Evolutionary conservation across 2,888 invertebrate species (phyloP).

Genomic region (Lymantria monacha): DNA sequence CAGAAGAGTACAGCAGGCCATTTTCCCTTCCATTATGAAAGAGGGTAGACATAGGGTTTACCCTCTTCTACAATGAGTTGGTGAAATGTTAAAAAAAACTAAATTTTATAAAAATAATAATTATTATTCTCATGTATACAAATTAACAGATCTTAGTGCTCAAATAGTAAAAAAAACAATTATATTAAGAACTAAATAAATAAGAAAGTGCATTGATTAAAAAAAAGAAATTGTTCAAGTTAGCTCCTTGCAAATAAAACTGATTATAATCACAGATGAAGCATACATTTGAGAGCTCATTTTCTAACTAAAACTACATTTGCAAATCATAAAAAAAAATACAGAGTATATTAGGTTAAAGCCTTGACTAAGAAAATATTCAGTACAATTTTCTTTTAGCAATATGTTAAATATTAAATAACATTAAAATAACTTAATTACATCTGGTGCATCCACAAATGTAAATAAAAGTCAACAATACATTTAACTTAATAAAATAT

Average conservation of each 20-base stretch:
- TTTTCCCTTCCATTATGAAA: too few species aligned
- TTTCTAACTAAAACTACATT: constrained; percentile 28
- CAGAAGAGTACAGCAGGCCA: too few species aligned
- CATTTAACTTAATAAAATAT: constrained; percentile 28
- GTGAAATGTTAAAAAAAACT: constrained; percentile 12
- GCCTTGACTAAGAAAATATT: constrained; percentile 46
- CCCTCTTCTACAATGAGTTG: too few species aligned
- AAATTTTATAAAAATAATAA: constrained; percentile 54
- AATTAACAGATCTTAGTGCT: constrained; percentile 81
- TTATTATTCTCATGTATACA: constrained; percentile 70
- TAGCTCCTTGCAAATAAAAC: constrained; percentile 64
- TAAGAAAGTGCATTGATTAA: constrained; percentile 73
- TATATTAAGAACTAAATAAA: constrained; percentile 75
- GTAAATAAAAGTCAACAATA: constrained; percentile 43
- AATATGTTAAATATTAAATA: constrained; percentile 50
- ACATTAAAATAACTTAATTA: constrained; percentile 47
- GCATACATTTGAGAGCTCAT: constrained; percentile 69
- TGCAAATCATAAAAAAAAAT: constrained; percentile 17
- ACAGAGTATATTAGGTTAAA: constrained; percentile 36
- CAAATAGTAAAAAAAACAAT: constrained; percentile 68
- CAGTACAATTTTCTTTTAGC: constrained; percentile 50
- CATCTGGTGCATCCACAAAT: constrained; percentile 38
- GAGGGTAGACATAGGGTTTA: too few species aligned
- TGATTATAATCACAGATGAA: constrained; percentile 77
- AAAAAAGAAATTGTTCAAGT: constrained; percentile 68